Evolutionary conservation across 2,113 vertebrate species (phyloP).

Genomic region (Gulo gulo): DNA sequence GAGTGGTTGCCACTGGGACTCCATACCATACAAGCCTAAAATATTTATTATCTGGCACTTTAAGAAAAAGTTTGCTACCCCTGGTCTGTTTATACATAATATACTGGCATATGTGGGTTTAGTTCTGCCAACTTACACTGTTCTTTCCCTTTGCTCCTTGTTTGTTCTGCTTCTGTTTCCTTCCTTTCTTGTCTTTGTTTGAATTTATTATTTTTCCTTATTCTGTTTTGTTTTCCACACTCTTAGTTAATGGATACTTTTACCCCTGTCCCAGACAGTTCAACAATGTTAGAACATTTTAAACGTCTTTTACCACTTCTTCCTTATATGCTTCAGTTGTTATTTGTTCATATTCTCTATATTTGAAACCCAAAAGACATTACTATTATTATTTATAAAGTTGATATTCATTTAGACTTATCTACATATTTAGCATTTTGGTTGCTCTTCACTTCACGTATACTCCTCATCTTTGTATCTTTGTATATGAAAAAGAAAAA

Average conservation of each 20-base stretch:
- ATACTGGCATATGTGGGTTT: not conserved
- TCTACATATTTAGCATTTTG: not conserved
- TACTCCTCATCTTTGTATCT: not conserved
- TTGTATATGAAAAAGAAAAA: not conserved
- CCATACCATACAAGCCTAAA: not conserved
- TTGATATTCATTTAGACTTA: slow-evolving; percentile 25
- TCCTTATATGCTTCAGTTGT: not conserved
- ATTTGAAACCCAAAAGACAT: not conserved
- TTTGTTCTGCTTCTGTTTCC: not conserved
- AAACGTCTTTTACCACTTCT: not conserved
- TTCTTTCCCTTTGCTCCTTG: not conserved
- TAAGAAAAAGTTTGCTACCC: not conserved
- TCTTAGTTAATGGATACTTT: not conserved
- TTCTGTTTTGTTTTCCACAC: not conserved
- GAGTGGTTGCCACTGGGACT: not conserved
- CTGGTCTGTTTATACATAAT: not conserved
- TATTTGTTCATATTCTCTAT: not conserved
- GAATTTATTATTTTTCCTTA: not conserved
- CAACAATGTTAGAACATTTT: not conserved
- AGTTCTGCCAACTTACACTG: not conserved
- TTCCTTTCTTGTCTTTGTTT: not conserved
- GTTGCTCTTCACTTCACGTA: not conserved
- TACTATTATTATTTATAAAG: not conserved
- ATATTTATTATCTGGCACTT: not conserved
- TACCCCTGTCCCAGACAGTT: not conserved